A percentile compares a stretch with the other conserved stretches of the same genome.
These are phyloP conservation scores for Melangyna quadrimaculata DNA, from an alignment of 2,888 invertebrate genomes.

Conservation along the genomic window DNA sequence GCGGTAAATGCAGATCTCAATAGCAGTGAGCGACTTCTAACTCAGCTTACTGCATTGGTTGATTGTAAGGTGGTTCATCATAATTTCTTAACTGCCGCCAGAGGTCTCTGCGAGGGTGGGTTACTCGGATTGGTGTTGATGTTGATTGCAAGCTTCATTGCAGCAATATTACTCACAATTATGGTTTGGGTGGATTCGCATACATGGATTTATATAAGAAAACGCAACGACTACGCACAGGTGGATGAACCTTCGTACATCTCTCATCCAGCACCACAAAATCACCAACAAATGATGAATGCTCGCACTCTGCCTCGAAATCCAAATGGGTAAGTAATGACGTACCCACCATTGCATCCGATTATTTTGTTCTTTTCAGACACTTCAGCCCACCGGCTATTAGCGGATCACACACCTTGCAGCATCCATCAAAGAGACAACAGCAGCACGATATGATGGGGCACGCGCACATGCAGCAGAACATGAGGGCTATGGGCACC, in stretches of 20 bases:
- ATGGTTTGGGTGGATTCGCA: slow-evolving; percentile 97
- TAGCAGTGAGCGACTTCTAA: slow-evolving; percentile 87
- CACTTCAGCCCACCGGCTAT: slow-evolving; percentile 81
- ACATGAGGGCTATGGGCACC: slow-evolving; percentile 82
- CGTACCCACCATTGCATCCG: background rate
- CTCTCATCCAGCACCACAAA: slow-evolving; percentile 81
- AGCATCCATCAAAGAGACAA: slow-evolving; percentile 81
- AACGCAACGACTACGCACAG: slow-evolving; percentile 90
- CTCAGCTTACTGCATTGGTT: slow-evolving; percentile 86
- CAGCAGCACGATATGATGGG: slow-evolving; percentile 81
- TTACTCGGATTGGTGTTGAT: slow-evolving; percentile 92
- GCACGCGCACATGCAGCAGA: slow-evolving; percentile 82
- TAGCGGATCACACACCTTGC: slow-evolving; percentile 81
- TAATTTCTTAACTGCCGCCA: slow-evolving; percentile 90
- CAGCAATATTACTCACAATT: slow-evolving; percentile 94
- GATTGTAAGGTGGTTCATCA: slow-evolving; percentile 92
- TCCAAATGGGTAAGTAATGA: slow-evolving; percentile 80
- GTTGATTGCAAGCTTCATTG: slow-evolving; percentile 91
- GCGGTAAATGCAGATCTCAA: slow-evolving; percentile 90
- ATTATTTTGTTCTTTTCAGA: slow-evolving; percentile 74
- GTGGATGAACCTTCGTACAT: slow-evolving; percentile 89
- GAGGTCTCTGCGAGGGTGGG: slow-evolving; percentile 91
- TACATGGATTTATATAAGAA: slow-evolving; percentile 97
- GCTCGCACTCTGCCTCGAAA: slow-evolving; percentile 82
- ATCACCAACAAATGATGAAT: slow-evolving; percentile 82